Conservation (phyloP, 2,888 invertebrate species). For the Melanostoma scalare region DNA sequence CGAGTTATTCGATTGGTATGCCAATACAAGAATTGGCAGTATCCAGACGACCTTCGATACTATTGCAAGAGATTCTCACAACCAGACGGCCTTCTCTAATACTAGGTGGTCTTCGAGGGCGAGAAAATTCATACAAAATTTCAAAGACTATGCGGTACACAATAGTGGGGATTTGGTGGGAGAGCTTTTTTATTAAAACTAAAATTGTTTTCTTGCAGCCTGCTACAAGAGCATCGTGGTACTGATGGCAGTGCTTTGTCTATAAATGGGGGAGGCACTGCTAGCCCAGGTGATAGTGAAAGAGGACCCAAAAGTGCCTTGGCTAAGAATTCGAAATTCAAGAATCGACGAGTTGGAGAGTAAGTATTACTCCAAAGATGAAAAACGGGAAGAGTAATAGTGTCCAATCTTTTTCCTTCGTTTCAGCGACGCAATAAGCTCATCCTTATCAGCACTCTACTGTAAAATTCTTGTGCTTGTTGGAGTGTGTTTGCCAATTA, state of each 20-base stretch:
- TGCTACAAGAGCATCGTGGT: constrained; percentile 74
- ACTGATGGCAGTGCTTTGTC: constrained; percentile 77
- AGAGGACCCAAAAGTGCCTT: constrained; percentile 78
- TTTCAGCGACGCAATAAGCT: constrained; percentile 87
- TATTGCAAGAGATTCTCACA: constrained; percentile 80
- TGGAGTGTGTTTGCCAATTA: constrained; percentile 92
- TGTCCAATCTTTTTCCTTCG: constrained; percentile 6
- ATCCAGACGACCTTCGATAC: constrained; percentile 80
- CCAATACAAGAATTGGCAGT: constrained; percentile 78
- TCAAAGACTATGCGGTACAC: constrained; percentile 78
- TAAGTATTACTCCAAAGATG: constrained; percentile 76
- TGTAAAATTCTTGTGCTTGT: constrained; percentile 92
- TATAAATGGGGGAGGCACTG: constrained; percentile 75
- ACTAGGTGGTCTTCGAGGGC: constrained; percentile 83
- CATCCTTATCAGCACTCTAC: constrained; percentile 91
- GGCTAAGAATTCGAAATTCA: constrained; percentile 79
- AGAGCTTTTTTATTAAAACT: background rate
- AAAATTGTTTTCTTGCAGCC: constrained; percentile 63
- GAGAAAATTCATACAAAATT: constrained; percentile 73
- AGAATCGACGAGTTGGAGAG: constrained; percentile 83
- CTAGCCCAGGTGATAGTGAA: constrained; percentile 73
- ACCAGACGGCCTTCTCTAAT: constrained; percentile 85
- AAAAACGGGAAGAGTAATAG: constrained; percentile 1
- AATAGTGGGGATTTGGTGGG: background rate
- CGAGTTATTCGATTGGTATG: constrained; percentile 74